Evolutionary conservation across 2,797 vertebrate species (phyloP), one percentile per base, ranked within the genome.

Genomic region (Sebastes steindachneri): DNA sequence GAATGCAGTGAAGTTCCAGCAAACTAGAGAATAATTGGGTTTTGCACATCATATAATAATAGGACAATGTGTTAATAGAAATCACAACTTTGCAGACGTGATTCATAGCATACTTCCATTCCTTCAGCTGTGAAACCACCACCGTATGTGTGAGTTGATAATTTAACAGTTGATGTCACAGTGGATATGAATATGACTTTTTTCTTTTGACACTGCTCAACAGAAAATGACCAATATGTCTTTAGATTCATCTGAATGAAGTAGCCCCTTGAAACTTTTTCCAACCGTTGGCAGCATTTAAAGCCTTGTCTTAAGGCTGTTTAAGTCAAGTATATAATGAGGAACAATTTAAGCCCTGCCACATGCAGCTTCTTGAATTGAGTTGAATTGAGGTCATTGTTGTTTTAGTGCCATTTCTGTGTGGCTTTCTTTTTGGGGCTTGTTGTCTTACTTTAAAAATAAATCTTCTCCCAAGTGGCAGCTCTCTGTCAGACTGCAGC

Each of bases 401-500:
- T 82, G 65, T 73, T 76, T 51, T 53, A 25, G 48, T 75, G 15
- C 35, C 45, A 69, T 78, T 64, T 67, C 60, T 67, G 28, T 64
- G 17, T 55, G 80, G 25, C 68, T 79, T 69, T 78, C 35, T 74
- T 75, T 60, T n/a, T 25, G 41, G 64, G 29, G 21, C 63, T 51
- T 15, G 48, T 64, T 81, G 77, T 86, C 79, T 77, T 29, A 70
- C 75, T 67, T 51, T 60, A 75, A 89, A 90, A 82, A 88, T 80
- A 71, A 76, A 83, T 78, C 71, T 64, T 77, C 71, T 87, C 68
- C 71, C 83, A 64, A 75, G 82, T 84, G 80, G 64, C 73, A 72
- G 66, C 73, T 86, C 71, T 73, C 77, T 88, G 82, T 89, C 68
- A 86, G 87, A 51, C 83, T 79, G 88, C 68, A 80, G 72, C 77